Evolutionary conservation across 1,140 invertebrate genomes (phyloP).

Genomic region (Streblospio benedicti): DNA sequence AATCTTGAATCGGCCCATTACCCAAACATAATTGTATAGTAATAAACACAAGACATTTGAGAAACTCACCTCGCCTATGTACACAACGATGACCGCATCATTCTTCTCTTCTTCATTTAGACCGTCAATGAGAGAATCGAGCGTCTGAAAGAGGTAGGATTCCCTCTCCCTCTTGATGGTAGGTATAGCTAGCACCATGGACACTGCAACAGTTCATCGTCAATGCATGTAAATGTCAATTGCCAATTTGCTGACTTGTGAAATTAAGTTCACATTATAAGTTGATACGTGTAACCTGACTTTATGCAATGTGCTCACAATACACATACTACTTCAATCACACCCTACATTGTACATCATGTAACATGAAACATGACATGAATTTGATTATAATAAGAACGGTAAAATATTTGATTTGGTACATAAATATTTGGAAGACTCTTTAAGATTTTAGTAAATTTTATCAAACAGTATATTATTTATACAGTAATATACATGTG

Average conservation of each 20-base stretch:
- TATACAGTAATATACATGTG: no score
- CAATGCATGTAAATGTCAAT: not conserved
- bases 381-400: not conserved
- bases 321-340: not conserved
- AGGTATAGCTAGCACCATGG: conserved; percentile 76
- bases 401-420: no score
- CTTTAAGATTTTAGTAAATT: no score
- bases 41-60: no score
- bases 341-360: not conserved
- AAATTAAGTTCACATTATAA: not conserved
- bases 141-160: conserved; percentile 75
- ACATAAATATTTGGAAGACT: no score
- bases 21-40: no score
- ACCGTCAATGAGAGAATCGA: conserved; percentile 75
- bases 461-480: no score
- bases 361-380: not conserved
- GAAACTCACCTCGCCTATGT: conserved; percentile 67
- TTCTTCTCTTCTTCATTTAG: conserved; percentile 67
- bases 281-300: not conserved
- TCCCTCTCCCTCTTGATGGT: conserved; percentile 82
- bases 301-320: not conserved
- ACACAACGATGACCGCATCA: conserved; percentile 78
- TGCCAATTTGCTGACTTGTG: no score
- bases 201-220: conserved; percentile 40
- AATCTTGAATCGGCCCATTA: no score